Evolutionary conservation across 2,113 vertebrate genomes (phyloP).

Genomic region (Alligator mississippiensis): DNA sequence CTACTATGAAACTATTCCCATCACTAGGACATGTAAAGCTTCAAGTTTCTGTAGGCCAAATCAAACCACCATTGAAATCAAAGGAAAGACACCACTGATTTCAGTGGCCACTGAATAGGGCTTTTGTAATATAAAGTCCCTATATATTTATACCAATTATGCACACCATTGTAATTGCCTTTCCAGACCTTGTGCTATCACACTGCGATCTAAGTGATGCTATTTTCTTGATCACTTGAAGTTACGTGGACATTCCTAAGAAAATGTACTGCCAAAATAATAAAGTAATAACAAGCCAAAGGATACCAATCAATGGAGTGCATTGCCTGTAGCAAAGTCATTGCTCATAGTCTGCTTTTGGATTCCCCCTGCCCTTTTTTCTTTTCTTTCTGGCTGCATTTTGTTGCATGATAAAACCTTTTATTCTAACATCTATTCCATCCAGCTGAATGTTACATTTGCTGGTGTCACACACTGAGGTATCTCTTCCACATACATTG

Average conservation of each 20-base stretch:
- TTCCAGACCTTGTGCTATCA: background rate
- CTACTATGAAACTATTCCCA: too few species aligned
- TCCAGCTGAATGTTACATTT: slow-evolving; percentile 31
- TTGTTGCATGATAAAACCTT: background rate
- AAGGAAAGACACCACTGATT: background rate
- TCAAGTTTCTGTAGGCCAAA: background rate
- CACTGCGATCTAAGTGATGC: background rate
- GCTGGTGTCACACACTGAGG: slow-evolving; percentile 5
- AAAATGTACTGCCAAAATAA: background rate
- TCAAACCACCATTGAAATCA: background rate
- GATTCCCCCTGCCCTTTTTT: background rate
- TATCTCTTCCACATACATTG: background rate
- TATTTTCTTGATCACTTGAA: slow-evolving; percentile 20
- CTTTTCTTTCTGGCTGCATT: background rate
- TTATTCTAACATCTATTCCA: slow-evolving; percentile 42
- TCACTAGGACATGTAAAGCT: background rate
- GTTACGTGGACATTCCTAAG: background rate
- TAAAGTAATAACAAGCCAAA: background rate
- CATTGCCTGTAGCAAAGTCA: background rate
- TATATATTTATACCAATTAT: too few species aligned
- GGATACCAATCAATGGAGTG: background rate
- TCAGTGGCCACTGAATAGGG: background rate
- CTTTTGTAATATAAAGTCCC: background rate
- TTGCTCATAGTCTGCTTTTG: background rate
- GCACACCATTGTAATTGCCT: background rate